Base-by-base conservation (phyloP, 2,113 vertebrate genomes). In the Acrocephalus kingi region DNA sequence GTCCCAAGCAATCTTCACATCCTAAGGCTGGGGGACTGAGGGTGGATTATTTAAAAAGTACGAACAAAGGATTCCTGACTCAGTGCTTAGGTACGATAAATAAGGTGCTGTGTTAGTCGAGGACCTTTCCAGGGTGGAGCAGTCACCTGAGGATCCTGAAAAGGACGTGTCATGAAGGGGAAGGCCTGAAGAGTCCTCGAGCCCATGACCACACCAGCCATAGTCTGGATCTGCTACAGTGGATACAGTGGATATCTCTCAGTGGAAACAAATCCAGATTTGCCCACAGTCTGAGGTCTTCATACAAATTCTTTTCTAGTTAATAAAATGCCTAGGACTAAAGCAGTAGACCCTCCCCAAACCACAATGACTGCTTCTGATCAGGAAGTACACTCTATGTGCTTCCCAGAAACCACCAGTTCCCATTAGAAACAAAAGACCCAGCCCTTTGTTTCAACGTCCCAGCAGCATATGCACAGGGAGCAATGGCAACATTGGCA, bases 401-500 rank as follows among this genome's bases (percentile, higher is more conserved):
- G 0, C 39, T 45, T 79, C 46, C 39, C 6, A 39, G 79, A 85
- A 88, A 63, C 4, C 2, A 1, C 33, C 1, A 2, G 6, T 10
- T 84, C 67, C 45, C 72, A 27, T 25, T 18, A 23, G 22, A 84
- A 73, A 52, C 2, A 1, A 28, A 64, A 54, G n/a, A 62, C 20
- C 11, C 19, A 19, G 43, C 33, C 68, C 31, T 59, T 55, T 4
- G 0, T 89, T 67, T 43, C 79, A 48, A 3, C 1, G 3, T 69
- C n/a, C 68, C 30, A 20, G 61, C 5, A 21, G 24, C 8, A 15
- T 0, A 7, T 9, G 35, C 6, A 2, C 15, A 23, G 20, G 33
- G 28, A 82, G 33, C 33, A 69, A 59, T 1, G 5, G 18, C 48
- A 49, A 4, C 0, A 0, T 1, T 3, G 1, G 49, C 45, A 75